Conservation (phyloP, 2,888 invertebrate species). For the Macrosiphum euphorbiae region DNA sequence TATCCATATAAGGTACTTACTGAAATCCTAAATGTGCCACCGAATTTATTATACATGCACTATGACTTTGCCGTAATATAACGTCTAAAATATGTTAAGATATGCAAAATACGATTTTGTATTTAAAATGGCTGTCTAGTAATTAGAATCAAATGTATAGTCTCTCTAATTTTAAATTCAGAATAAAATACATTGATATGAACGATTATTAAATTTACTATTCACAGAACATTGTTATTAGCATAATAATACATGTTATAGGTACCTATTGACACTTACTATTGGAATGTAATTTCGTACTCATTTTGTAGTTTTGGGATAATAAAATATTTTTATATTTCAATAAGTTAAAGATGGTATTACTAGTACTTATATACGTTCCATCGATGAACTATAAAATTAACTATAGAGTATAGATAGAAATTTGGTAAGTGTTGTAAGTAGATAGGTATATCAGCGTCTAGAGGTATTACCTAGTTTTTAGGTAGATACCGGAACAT, state of each 20-base stretch:
- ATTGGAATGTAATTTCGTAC: neutral
- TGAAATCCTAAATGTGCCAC: no score
- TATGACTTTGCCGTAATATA: no score
- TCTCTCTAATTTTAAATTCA: neutral
- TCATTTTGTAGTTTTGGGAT: neutral
- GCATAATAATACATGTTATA: neutral
- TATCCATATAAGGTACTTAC: no score
- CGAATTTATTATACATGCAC: no score
- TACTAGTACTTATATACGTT: neutral
- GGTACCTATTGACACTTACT: neutral
- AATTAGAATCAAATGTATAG: neutral
- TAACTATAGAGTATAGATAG: no score
- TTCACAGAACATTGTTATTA: neutral
- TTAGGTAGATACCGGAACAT: no score
- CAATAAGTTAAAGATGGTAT: neutral
- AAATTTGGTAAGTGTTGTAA: neutral
- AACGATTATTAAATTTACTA: neutral
- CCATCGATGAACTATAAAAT: neutral
- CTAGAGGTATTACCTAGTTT: no score
- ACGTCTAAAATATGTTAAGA: no score
- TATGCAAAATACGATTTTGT: no score
- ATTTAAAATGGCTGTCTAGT: no score
- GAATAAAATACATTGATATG: neutral
- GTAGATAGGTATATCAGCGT: no score
- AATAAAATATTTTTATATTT: neutral